Conservation (phyloP, 2,113 vertebrate genomes). For the Etheostoma spectabile region DNA sequence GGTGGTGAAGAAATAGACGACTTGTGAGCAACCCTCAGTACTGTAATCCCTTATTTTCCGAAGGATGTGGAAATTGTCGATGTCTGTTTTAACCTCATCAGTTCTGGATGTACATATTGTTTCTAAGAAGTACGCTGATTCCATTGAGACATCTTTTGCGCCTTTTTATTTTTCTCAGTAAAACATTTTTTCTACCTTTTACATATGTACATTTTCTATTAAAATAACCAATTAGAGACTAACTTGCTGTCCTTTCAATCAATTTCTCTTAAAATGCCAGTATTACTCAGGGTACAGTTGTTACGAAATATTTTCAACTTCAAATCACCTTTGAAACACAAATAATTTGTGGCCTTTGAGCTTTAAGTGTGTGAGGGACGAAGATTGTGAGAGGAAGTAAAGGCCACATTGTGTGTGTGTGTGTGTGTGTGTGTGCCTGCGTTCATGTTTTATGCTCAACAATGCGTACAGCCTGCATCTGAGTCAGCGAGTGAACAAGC, state of each 20-base stretch:
- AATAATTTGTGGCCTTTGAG: slow-evolving; percentile 64
- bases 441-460: slow-evolving; percentile 58
- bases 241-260: background rate
- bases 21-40: slow-evolving; percentile 52
- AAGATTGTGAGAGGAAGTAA: slow-evolving; percentile 55
- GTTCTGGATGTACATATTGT: slow-evolving; percentile 59
- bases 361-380: slow-evolving; percentile 23
- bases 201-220: slow-evolving; percentile 83
- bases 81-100: slow-evolving; percentile 37
- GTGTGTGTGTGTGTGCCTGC: slow-evolving; percentile 22
- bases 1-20: slow-evolving; percentile 14
- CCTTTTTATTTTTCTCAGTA: slow-evolving; percentile 74
- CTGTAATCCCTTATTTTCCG: slow-evolving; percentile 64
- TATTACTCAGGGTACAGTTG: slow-evolving; percentile 4
- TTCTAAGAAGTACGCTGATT: slow-evolving; percentile 62
- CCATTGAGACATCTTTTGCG: slow-evolving; percentile 64
- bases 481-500: slow-evolving; percentile 75
- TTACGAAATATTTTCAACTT: slow-evolving; percentile 53
- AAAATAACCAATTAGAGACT: slow-evolving; percentile 65
- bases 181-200: slow-evolving; percentile 79
- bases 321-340: slow-evolving; percentile 62
- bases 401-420: slow-evolving; percentile 39
- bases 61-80: slow-evolving; percentile 52
- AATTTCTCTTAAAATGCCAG: slow-evolving; percentile 25
- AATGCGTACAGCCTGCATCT: slow-evolving; percentile 69